phyloP scores from a whole-genome alignment of 2,113 vertebrate species.

The Paradoxurus hermaphroditus region DNA sequence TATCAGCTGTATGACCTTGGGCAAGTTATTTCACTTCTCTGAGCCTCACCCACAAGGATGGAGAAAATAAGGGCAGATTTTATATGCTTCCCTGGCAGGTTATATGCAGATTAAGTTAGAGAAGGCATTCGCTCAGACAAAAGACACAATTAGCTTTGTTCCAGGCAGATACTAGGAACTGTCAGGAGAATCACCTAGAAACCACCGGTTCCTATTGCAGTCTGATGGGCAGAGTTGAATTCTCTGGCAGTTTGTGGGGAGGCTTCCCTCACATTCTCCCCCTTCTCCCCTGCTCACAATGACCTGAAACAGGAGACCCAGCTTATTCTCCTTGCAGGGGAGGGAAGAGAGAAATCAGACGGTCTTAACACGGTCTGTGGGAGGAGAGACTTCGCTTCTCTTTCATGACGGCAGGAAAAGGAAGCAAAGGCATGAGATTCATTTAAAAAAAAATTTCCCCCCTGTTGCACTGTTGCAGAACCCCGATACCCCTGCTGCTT shows the following conservation, averaged over 20 bases:
- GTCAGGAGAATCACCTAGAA: background rate
- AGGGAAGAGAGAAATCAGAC: background rate
- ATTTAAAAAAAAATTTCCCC: background rate
- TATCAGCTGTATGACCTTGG: background rate
- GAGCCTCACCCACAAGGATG: background rate
- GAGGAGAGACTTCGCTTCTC: background rate
- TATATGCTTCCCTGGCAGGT: background rate
- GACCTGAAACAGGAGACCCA: constrained; percentile 27
- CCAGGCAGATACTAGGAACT: background rate
- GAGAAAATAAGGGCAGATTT: background rate
- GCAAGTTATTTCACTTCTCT: background rate
- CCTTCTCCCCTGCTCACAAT: background rate
- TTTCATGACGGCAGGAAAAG: constrained; percentile 7
- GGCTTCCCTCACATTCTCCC: background rate
- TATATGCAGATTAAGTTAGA: background rate
- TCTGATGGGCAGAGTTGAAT: background rate
- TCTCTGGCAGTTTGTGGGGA: background rate
- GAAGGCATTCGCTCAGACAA: background rate
- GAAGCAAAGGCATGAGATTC: background rate
- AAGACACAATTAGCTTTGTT: background rate
- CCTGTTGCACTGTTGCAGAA: background rate
- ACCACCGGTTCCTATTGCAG: background rate
- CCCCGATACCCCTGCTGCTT: background rate
- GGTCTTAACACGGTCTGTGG: background rate
- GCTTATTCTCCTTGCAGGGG: constrained; percentile 9